Base-by-base conservation (phyloP, 2,113 vertebrate species). In the Alexandromys fortis region DNA sequence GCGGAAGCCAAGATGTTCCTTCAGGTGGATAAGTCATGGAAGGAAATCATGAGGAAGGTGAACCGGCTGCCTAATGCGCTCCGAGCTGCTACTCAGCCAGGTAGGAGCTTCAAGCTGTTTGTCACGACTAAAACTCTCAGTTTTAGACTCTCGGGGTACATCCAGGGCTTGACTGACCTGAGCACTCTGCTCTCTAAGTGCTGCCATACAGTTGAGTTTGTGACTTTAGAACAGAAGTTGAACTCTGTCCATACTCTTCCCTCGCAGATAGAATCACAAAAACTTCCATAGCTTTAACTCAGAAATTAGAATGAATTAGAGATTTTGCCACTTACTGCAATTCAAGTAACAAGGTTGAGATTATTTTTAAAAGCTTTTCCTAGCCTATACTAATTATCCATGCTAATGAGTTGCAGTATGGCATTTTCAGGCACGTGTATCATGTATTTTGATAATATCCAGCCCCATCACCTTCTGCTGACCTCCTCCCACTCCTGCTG, bases 1-100 rank as follows among this genome's bases (percentile, higher is more conserved):
- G 98, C 98, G 7, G 99, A 99, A 98, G 98, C 99, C 82, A 99
- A 99, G 97, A 99, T 99, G 98, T 99, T 99, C 97, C 97, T 99
- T 76, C 98, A 99, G 93, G 99, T 99, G 86, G 99, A 99, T 97
- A 99, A 99, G 94, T 99, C 99, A 11, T 99, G 99, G 99, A 99
- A 99, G 91, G 98, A 99, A 95, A 98, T 99, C 78, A 99, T 99
- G 99, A 98, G 98, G 92, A 99, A 98, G 96, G 98, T 99, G 79
- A 99, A 99, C 72, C 97, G 97, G 81, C 90, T 99, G 90, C 99
- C 98, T 58, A 99, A 98, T 19, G 98, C 98, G 19, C 97, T 99
- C 35, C 98, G 98, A 82, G 98, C 98, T 16, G 98, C 98, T 85
- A 99, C 99, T 79, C 97, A 98, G 55, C 98, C 99, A 94, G 98